These are phyloP conservation scores for Meloidogyne chitwoodi DNA, from an alignment of 1,140 invertebrate genomes.

Conservation along the genomic window DNA sequence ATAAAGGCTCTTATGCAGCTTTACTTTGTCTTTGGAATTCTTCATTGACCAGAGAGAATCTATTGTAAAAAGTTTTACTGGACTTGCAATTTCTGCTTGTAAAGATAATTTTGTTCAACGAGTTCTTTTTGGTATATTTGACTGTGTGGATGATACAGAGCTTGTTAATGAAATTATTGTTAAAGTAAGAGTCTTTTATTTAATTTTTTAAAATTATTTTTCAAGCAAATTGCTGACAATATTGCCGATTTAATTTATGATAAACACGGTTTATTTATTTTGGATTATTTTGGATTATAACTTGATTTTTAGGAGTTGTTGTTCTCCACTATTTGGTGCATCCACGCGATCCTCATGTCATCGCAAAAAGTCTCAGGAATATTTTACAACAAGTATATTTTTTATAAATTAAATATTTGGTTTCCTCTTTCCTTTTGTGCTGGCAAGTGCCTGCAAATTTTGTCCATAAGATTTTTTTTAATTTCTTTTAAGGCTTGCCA, in stretches of 20 bases:
- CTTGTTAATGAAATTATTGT: conserved; percentile 75
- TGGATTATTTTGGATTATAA: conserved; percentile 33
- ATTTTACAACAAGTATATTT: conserved; percentile 34
- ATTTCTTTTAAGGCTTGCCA: too few relatives aligned
- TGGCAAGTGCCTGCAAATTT: too few relatives aligned
- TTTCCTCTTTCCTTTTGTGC: too few relatives aligned
- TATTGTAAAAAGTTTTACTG: conserved; percentile 72
- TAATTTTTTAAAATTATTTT: not conserved
- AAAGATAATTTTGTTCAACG: conserved; percentile 80
- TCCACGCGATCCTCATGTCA: conserved; percentile 67
- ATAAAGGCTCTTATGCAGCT: conserved; percentile 71
- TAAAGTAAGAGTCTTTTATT: conserved; percentile 51
- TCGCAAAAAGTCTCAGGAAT: conserved; percentile 34
- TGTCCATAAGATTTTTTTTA: too few relatives aligned
- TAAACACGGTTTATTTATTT: conserved; percentile 24
- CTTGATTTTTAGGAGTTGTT: conserved; percentile 61
- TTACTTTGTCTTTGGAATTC: conserved; percentile 80
- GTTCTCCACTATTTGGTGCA: conserved; percentile 77
- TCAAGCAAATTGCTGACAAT: conserved; percentile 72
- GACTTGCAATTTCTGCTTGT: conserved; percentile 74
- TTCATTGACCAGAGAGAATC: conserved; percentile 67
- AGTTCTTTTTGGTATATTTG: conserved; percentile 77
- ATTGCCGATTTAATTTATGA: conserved; percentile 61
- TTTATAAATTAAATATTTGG: too few relatives aligned
- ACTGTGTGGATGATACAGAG: conserved; percentile 86